Conservation (phyloP, 2,113 vertebrate species). For the Coryphaenoides rupestris region DNA sequence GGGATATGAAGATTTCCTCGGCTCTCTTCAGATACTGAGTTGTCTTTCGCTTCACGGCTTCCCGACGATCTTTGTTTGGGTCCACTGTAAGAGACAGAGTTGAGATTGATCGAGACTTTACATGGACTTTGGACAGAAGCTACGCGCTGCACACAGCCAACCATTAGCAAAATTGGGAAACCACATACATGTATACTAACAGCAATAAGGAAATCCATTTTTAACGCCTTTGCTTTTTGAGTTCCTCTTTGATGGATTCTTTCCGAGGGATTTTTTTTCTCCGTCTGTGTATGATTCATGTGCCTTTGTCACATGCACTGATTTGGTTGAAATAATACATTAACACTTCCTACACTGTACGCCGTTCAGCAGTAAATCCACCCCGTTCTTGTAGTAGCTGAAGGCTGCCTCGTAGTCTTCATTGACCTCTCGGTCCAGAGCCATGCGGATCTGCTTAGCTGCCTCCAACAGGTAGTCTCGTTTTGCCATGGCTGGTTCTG, state of each 20-base stretch:
- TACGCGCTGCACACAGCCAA: not conserved
- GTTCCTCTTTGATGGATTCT: not conserved
- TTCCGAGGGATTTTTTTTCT: not conserved
- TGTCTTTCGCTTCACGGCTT: constrained; percentile 93
- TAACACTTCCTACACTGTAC: constrained; percentile 74
- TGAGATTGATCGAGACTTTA: constrained; percentile 1
- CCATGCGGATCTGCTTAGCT: constrained; percentile 92
- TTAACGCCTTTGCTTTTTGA: not conserved
- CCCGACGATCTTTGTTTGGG: constrained; percentile 90
- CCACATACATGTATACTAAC: too few relatives aligned
- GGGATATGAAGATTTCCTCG: constrained; percentile 96
- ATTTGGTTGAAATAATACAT: not conserved
- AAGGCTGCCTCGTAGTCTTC: constrained; percentile 98
- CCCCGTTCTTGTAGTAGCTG: constrained; percentile 96
- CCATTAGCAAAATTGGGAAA: not conserved
- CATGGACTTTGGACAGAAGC: not conserved
- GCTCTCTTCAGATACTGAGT: constrained; percentile 94
- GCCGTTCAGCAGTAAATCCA: constrained; percentile 90
- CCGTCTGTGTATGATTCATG: not conserved
- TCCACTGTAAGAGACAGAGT: constrained; percentile 79
- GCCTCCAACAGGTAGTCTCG: constrained; percentile 93
- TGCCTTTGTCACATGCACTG: constrained; percentile 3
- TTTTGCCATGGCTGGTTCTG: constrained; percentile 71
- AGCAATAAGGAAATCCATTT: too few relatives aligned
- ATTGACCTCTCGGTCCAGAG: constrained; percentile 90